phyloP scores from a whole-genome alignment of 2,888 invertebrate genomes.

The Spilarctia lutea region DNA sequence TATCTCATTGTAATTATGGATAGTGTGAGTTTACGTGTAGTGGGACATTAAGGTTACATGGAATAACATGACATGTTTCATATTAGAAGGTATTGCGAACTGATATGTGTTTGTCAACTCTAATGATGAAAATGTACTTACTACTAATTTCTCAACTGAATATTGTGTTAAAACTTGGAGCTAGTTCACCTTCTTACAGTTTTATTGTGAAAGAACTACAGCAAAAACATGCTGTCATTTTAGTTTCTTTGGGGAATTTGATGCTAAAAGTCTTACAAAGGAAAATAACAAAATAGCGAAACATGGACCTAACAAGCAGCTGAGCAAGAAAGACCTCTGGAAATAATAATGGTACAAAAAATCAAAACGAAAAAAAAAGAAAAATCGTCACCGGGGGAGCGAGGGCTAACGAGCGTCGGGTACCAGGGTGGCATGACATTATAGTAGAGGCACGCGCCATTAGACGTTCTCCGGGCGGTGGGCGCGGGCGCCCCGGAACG shows the following conservation, averaged over 20 bases:
- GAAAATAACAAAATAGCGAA: slow-evolving; percentile 36
- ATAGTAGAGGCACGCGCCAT: slow-evolving; percentile 76
- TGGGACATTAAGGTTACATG: neutral
- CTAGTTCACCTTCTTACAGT: neutral
- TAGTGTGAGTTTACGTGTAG: neutral
- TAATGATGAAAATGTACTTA: neutral
- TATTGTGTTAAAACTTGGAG: neutral
- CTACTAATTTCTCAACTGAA: neutral
- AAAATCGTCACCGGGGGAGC: slow-evolving; percentile 57
- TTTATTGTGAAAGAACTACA: slow-evolving; percentile 1
- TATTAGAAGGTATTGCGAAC: neutral
- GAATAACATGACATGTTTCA: neutral
- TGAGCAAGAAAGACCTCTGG: slow-evolving; percentile 38
- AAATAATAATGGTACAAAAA: slow-evolving; percentile 43
- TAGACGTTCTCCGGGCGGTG: slow-evolving; percentile 59
- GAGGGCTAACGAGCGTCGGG: slow-evolving; percentile 67
- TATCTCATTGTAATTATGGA: too few relatives aligned
- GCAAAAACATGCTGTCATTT: slow-evolving; percentile 14
- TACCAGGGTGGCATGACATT: slow-evolving; percentile 81
- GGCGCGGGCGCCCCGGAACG: slow-evolving; percentile 71
- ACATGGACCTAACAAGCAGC: slow-evolving; percentile 34
- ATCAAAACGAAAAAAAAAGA: slow-evolving; percentile 36
- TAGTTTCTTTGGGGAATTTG: slow-evolving; percentile 20
- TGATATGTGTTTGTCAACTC: neutral
- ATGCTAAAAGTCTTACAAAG: slow-evolving; percentile 27